These are phyloP conservation scores for Dysidea cf. avara DNA, from an alignment of 37 sponge, comb jelly and placozoan genomes.

Conservation along the genomic window DNA sequence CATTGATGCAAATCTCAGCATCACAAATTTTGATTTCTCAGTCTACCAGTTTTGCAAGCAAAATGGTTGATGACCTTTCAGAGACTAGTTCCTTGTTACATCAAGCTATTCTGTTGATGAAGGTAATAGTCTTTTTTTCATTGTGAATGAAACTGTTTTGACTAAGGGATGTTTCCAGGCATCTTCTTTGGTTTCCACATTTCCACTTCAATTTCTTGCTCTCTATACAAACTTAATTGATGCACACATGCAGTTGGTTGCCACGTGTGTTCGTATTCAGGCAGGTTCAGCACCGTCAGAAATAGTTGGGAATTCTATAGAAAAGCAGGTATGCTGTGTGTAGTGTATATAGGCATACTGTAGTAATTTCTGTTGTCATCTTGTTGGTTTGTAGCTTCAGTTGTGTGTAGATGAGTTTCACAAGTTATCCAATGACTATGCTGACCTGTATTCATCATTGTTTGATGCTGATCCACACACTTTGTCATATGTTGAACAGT, in stretches of 20 bases:
- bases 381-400: constrained; percentile 28
- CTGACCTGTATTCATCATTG: constrained; percentile 50
- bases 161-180: constrained; percentile 25
- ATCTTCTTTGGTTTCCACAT: constrained; percentile 24
- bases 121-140: too few relatives aligned
- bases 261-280: constrained; percentile 45
- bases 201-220: constrained; percentile 28
- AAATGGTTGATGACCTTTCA: too few relatives aligned
- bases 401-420: constrained; percentile 39
- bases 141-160: too few relatives aligned
- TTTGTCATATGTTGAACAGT: constrained; percentile 56
- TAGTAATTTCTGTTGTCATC: neutral
- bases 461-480: constrained; percentile 77
- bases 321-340: constrained; percentile 30
- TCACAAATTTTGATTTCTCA: constrained; percentile 41
- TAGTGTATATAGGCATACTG: neutral
- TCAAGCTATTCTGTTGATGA: too few relatives aligned
- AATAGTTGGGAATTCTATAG: constrained; percentile 1
- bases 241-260: constrained; percentile 41
- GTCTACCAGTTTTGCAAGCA: neutral
- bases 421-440: constrained; percentile 29
- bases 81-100: too few relatives aligned
- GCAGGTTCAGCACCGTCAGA: constrained; percentile 24
- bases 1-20: constrained; percentile 44
- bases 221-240: constrained; percentile 22